Percentiles rank a stretch among this genome's conserved stretches.
These are phyloP conservation scores for Corythoichthys intestinalis DNA, from an alignment of 2,113 vertebrate species.

Conservation along the genomic window DNA sequence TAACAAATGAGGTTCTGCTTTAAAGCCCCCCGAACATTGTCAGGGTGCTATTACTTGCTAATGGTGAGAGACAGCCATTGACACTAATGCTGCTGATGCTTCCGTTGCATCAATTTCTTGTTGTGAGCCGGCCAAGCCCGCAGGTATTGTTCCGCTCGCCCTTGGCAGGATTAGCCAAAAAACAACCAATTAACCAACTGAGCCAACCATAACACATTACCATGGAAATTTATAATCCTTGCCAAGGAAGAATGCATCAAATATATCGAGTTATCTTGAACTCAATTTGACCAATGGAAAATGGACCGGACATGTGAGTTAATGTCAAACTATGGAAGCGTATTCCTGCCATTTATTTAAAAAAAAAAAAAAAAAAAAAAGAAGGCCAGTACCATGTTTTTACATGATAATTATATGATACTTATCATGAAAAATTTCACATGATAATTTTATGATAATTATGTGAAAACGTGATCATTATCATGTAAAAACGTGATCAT, in stretches of 20 bases:
- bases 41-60: conserved; percentile 20
- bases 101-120: background rate
- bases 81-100: background rate
- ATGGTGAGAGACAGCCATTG: conserved; percentile 2
- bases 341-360: too few species aligned
- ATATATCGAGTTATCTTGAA: too few species aligned
- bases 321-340: too few species aligned
- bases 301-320: too few species aligned
- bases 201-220: background rate
- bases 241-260: background rate
- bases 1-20: conserved; percentile 12
- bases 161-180: background rate
- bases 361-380: too few species aligned
- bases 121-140: background rate
- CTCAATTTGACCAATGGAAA: too few species aligned
- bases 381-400: too few species aligned
- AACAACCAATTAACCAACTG: background rate
- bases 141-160: background rate
- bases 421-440: too few species aligned
- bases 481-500: too few species aligned
- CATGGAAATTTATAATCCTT: background rate
- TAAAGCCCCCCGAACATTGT: conserved; percentile 15
- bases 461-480: too few species aligned
- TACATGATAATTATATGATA: too few species aligned
- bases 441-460: too few species aligned